phyloP scores from a whole-genome alignment of 2,888 invertebrate species.

The Pristionchus exspectatus region DNA sequence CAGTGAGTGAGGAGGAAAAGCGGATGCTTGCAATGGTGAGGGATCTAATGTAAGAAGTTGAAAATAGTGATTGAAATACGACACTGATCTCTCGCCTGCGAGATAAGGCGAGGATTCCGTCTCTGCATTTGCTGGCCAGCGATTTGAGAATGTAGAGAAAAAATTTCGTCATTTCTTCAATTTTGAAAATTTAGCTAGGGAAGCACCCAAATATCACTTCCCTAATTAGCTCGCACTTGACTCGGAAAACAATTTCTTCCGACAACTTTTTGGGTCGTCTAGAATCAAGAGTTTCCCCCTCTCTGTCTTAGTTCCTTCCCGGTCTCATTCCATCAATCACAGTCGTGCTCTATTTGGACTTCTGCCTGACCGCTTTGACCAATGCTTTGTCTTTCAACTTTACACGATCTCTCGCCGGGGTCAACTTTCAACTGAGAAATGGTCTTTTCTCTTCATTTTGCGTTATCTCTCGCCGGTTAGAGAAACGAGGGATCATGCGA shows the following conservation, averaged over 20 bases:
- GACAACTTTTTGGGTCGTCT: not conserved
- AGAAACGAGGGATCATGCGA: not conserved
- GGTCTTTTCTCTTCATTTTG: not conserved
- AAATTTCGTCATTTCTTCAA: no score
- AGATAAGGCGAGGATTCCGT: no score
- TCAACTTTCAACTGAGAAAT: no score
- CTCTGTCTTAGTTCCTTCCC: not conserved
- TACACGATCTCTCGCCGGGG: not conserved
- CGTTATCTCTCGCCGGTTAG: not conserved
- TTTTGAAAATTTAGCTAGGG: not conserved
- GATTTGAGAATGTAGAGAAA: no score
- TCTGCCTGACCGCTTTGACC: not conserved
- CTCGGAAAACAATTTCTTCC: not conserved
- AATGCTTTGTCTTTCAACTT: not conserved
- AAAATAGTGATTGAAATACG: no score
- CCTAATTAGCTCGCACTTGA: conserved; percentile 1
- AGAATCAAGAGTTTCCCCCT: not conserved
- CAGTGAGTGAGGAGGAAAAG: not conserved
- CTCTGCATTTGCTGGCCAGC: no score
- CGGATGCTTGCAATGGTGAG: not conserved
- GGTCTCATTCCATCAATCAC: not conserved
- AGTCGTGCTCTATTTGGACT: no score
- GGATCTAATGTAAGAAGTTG: no score
- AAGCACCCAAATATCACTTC: not conserved
- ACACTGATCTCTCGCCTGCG: no score